Evolutionary conservation across 2,797 vertebrate genomes (phyloP).

Genomic region (Enoplosus armatus): DNA sequence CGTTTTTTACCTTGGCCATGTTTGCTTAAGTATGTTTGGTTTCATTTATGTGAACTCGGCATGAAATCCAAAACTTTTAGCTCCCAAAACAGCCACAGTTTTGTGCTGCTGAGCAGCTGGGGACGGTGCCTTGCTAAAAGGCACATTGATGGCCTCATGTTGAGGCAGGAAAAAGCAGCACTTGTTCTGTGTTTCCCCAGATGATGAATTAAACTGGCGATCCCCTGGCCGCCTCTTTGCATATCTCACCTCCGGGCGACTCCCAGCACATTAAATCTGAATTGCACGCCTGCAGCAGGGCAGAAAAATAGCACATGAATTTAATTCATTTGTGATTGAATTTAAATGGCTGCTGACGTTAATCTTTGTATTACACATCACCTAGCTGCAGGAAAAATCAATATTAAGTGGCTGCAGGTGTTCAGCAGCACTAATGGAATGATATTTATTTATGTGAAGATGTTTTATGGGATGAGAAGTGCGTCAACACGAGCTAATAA

Average conservation of each 20-base stretch:
- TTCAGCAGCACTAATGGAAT: constrained; percentile 53
- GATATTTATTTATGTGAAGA: constrained; percentile 57
- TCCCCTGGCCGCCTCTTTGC: constrained; percentile 35
- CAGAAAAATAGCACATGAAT: constrained; percentile 23
- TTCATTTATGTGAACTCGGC: not conserved
- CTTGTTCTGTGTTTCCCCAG: constrained; percentile 32
- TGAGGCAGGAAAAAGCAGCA: constrained; percentile 16
- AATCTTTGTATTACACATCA: constrained; percentile 67
- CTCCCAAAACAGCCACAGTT: not conserved
- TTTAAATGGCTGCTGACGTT: constrained; percentile 51
- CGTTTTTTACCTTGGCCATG: not conserved
- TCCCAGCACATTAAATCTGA: constrained; percentile 51
- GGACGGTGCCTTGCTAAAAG: constrained; percentile 32
- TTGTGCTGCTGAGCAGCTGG: not conserved
- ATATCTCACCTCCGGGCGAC: constrained; percentile 50
- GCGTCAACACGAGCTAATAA: not conserved
- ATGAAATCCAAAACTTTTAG: not conserved
- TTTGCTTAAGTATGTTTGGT: constrained; percentile 4
- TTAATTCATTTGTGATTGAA: constrained; percentile 59
- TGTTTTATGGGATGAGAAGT: not conserved
- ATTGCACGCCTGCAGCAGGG: constrained; percentile 36
- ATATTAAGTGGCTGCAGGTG: constrained; percentile 73
- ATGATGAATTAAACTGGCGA: constrained; percentile 19
- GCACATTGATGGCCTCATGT: constrained; percentile 1
- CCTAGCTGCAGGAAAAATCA: constrained; percentile 36